A percentile compares a stretch with the other conserved stretches of the same genome.
Conservation (phyloP, 2,113 vertebrate genomes). For the Campylomormyrus numenius region DNA sequence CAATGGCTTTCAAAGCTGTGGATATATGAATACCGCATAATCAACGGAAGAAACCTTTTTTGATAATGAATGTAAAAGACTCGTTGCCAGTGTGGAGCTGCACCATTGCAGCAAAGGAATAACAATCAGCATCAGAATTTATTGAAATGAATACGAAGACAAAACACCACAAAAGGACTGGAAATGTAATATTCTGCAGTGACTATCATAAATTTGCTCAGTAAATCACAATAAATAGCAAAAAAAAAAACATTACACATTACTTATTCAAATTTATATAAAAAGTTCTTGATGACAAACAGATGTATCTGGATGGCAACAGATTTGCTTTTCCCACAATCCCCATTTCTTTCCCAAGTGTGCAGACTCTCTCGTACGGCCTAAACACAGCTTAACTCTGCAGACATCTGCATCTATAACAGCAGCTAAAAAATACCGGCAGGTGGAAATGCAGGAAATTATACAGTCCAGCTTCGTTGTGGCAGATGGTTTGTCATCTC, state of each 20-base stretch:
- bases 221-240: background rate
- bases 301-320: background rate
- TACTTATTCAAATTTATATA: background rate
- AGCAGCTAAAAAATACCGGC: background rate
- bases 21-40: background rate
- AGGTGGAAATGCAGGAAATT: constrained; percentile 18
- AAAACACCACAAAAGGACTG: constrained; percentile 8
- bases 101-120: constrained; percentile 7
- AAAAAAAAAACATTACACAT: too few species aligned
- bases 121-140: constrained; percentile 12
- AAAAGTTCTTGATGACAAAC: background rate
- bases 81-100: background rate
- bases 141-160: constrained; percentile 17
- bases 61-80: constrained; percentile 17
- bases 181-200: background rate
- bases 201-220: background rate
- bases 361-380: background rate
- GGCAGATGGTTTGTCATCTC: constrained; percentile 21
- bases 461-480: background rate
- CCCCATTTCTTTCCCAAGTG: background rate
- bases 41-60: background rate
- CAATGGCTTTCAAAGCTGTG: background rate
- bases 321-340: background rate
- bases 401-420: background rate
- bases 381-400: background rate